Evolutionary conservation across 2,797 vertebrate genomes (phyloP).

Genomic region (Protosalanx chinensis): DNA sequence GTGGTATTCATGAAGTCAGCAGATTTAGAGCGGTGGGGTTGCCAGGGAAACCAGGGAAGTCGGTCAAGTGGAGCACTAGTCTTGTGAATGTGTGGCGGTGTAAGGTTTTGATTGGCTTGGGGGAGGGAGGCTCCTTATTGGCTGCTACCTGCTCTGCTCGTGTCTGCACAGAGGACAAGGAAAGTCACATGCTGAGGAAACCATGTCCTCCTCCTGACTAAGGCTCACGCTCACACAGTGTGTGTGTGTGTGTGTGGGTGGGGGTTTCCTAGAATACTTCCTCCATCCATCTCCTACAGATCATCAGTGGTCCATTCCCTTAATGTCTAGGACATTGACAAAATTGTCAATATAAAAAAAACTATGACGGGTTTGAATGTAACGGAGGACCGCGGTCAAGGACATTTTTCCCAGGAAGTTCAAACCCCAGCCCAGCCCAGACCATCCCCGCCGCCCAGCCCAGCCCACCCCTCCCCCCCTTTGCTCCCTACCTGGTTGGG

Average conservation of each 20-base stretch:
- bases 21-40: neutral
- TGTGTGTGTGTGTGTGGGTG: neutral
- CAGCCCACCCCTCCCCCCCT: too few relatives aligned
- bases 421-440: too few relatives aligned
- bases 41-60: neutral
- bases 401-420: too few relatives aligned
- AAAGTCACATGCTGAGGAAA: neutral
- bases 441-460: too few relatives aligned
- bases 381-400: too few relatives aligned
- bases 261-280: too few relatives aligned
- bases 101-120: slow-evolving; percentile 6
- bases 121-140: neutral
- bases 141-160: neutral
- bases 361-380: too few relatives aligned
- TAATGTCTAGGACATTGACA: too few relatives aligned
- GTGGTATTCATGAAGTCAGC: neutral
- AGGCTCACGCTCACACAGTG: neutral
- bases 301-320: too few relatives aligned
- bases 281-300: too few relatives aligned
- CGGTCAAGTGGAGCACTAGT: neutral
- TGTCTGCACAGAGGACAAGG: neutral
- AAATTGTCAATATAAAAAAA: too few relatives aligned
- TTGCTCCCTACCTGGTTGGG: slow-evolving; percentile 77
- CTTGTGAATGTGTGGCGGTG: neutral
- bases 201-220: neutral